Percentiles rank a stretch among this genome's conserved stretches.
phyloP scores from a whole-genome alignment of 2,797 vertebrate genomes.

The Denticeps clupeoides region DNA sequence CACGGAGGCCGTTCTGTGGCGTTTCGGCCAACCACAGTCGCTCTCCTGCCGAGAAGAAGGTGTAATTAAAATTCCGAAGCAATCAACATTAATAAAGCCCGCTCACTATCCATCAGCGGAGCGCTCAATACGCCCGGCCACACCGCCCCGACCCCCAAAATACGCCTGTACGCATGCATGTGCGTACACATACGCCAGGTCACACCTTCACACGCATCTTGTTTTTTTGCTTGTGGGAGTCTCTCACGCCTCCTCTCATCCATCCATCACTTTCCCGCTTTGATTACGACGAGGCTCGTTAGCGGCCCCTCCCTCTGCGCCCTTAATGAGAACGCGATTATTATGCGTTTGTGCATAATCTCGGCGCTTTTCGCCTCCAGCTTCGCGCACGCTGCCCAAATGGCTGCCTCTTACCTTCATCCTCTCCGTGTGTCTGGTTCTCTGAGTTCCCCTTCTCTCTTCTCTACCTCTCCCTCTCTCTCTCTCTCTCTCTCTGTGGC shows the following conservation, averaged over 20 bases:
- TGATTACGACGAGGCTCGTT: conserved; percentile 56
- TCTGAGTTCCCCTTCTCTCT: conserved; percentile 61
- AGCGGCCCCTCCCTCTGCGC: conserved; percentile 46
- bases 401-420: conserved; percentile 60
- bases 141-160: conserved; percentile 6
- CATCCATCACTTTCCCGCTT: conserved; percentile 50
- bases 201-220: no score
- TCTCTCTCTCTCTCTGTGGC: conserved; percentile 30
- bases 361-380: conserved; percentile 42
- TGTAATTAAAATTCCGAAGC: conserved; percentile 33
- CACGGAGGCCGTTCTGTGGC: not conserved
- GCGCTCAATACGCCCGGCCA: conserved; percentile 19
- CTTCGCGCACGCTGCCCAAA: conserved; percentile 40
- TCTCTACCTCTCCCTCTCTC: conserved; percentile 49
- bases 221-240: no score
- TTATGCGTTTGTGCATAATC: conserved; percentile 45
- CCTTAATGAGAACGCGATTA: conserved; percentile 68
- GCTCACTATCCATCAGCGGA: conserved; percentile 19
- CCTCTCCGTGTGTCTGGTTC: conserved; percentile 61
- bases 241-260: conserved; percentile 31
- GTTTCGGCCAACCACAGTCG: not conserved
- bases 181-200: conserved; percentile 43
- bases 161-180: conserved; percentile 10
- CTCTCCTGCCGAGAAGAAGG: conserved; percentile 33
- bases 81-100: conserved; percentile 29